Conservation (phyloP, 2,888 invertebrate species). For the Eueremaeus valkanovi region DNA sequence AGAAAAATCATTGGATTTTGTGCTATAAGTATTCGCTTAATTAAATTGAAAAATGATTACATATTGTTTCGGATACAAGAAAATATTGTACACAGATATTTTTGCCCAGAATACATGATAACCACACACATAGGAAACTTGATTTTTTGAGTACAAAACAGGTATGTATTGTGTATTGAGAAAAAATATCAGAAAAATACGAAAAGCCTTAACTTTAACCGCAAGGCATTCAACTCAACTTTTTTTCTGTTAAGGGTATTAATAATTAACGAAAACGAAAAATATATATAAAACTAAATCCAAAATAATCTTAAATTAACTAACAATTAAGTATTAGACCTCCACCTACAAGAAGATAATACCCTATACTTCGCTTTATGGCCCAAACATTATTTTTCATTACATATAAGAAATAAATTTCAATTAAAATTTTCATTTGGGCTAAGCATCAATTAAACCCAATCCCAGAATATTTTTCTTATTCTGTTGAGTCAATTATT, state of each 20-base stretch:
- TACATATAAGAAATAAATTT: conserved; percentile 33
- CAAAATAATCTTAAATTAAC: conserved; percentile 23
- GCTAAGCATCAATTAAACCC: conserved; percentile 30
- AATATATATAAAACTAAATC: not conserved
- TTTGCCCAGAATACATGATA: not conserved
- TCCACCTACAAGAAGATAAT: conserved; percentile 25
- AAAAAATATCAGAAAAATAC: not conserved
- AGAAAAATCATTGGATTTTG: not conserved
- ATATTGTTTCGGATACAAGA: conserved; percentile 2
- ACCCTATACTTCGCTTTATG: not conserved
- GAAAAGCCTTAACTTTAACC: not conserved
- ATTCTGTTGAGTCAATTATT: not conserved
- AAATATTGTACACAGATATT: not conserved
- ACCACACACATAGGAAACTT: not conserved
- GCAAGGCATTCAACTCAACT: conserved; percentile 23
- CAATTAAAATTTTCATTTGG: conserved; percentile 23
- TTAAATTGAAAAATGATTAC: conserved; percentile 35
- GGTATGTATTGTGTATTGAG: not conserved
- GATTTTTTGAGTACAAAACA: not conserved
- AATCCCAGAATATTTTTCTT: conserved; percentile 10
- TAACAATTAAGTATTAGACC: conserved; percentile 29
- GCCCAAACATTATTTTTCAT: not conserved
- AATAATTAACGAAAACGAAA: not conserved
- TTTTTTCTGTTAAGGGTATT: not conserved
- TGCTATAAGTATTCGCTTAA: not conserved